Base-by-base conservation (phyloP, 1,140 invertebrate species). In the Triops longicaudatus region DNA sequence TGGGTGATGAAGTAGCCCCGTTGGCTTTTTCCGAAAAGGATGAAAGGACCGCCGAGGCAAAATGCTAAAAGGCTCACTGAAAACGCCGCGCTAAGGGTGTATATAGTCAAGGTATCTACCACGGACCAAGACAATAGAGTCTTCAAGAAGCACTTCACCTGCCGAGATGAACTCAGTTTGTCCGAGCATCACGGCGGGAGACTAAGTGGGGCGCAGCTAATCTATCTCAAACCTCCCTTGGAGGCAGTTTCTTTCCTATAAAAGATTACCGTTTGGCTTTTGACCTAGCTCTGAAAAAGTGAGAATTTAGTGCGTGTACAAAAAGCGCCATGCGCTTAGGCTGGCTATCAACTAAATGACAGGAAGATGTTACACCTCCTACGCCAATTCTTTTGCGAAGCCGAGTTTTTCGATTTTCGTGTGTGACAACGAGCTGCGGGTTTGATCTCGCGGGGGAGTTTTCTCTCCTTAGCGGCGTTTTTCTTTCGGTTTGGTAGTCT, bases 121-220 rank as follows among this genome's bases (percentile, higher is more conserved):
- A 63, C 17, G 50, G 50, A 22, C 50, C 50, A 63, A 63, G 50
- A 22, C 50, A 63, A 63, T 63, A 63, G 50, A 63, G 50, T 63
- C 50, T 63, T 63, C 50, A 63, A 63, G 50, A 63, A 63, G 50
- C 50, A 63, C 50, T 63, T 63, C 50, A 22, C 50, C 50, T 63
- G 17, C 50, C 50, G 50, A 63, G n/a, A 63, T 63, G 50, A 63
- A 63, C 50, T 63, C 50, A 63, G 50, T 63, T 63, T 63, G 50
- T 63, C 50, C 22, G 50, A 63, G 50, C 50, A 63, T n/a, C 50
- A 63, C 50, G 50, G n/a, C 50, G 50, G 50, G 50, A 63, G 50
- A 63, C 50, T 63, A 63, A 63, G 50, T 63, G 50, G 50, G 50
- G 50, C 50, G 22, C 50, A 63, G 50, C 50, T 63, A 63, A 63